Evolutionary conservation across 1,140 invertebrate species (phyloP), one percentile per base, ranked within the genome.

Genomic region (Eubasilissa regina): DNA sequence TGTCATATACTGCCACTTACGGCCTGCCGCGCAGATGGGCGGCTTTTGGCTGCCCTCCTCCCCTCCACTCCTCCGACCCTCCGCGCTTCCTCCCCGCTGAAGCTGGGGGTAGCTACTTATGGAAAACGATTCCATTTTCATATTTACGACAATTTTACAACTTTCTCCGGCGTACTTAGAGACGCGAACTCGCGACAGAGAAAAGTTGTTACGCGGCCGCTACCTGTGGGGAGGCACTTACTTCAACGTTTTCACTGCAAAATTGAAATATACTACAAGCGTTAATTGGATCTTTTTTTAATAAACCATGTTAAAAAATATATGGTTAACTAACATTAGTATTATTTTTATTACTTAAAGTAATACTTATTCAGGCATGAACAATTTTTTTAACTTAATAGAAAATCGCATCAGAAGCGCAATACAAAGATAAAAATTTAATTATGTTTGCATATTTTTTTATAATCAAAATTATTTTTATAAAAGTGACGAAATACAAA

Each of bases 121-220:
- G 78, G 81, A 78, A 78, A 82, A 82, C 81, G 81, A 82, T 82
- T 80, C 81, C 81, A 82, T 82, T 80, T 82, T 82, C 81, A 83
- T 83, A 83, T 83, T 83, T 83, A 83, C 81, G 81, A 80, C 78
- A 80, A 83, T 83, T 83, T 83, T 83, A 83, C 79, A 83, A 80
- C 81, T 83, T 83, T 78, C 43, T 76, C 75, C 76, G 47, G 53
- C 53, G 64, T 78, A 60, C 62, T 47, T 75, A 35, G 66, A 73
- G 78, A 82, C 78, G 78, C 78, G 78, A 80, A 82, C 58, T 77
- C 76, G 78, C 76, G 77, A 78, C 78, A 43, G 79, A 77, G 75
- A 64, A 82, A 80, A 80, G 55, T 82, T 82, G 80, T 82, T 82
- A 82, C 75, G 77, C 78, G 45, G 17, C 62, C 62, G 58, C 77